Percentiles rank a stretch among this genome's conserved stretches.
phyloP scores from a whole-genome alignment of 2,888 invertebrate species.

The Oligia strigilis region DNA sequence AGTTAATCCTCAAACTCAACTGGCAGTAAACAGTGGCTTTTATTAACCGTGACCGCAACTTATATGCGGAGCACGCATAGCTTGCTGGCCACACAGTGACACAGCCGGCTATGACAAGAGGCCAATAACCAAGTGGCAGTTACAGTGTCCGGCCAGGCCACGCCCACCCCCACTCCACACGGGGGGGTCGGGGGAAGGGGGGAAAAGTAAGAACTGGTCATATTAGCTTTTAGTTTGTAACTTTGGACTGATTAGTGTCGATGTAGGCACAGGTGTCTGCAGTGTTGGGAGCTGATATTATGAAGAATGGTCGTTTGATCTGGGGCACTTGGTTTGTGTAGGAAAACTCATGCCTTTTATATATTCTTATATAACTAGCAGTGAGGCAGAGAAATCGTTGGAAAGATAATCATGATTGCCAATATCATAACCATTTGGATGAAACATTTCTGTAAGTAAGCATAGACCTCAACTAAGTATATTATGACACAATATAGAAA shows the following conservation, averaged over 20 bases:
- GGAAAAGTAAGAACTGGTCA: conserved; percentile 38
- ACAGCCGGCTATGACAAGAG: conserved; percentile 37
- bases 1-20: neutral
- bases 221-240: conserved; percentile 65
- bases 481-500: neutral
- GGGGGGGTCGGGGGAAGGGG: conserved; percentile 24
- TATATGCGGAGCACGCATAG: conserved; percentile 1
- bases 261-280: neutral
- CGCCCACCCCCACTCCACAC: conserved; percentile 56
- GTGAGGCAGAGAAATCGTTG: neutral
- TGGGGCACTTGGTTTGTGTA: neutral
- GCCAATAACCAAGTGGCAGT: conserved; percentile 73
- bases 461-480: neutral
- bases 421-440: neutral
- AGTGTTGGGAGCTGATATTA: neutral
- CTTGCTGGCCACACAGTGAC: conserved; percentile 11
- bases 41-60: conserved; percentile 1
- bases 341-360: neutral
- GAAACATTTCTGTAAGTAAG: neutral
- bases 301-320: neutral
- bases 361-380: neutral
- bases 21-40: no score
- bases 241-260: neutral
- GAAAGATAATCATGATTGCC: neutral
- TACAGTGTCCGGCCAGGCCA: conserved; percentile 67